Conservation (phyloP, 2,113 vertebrate genomes). For the Bufo gargarizans region DNA sequence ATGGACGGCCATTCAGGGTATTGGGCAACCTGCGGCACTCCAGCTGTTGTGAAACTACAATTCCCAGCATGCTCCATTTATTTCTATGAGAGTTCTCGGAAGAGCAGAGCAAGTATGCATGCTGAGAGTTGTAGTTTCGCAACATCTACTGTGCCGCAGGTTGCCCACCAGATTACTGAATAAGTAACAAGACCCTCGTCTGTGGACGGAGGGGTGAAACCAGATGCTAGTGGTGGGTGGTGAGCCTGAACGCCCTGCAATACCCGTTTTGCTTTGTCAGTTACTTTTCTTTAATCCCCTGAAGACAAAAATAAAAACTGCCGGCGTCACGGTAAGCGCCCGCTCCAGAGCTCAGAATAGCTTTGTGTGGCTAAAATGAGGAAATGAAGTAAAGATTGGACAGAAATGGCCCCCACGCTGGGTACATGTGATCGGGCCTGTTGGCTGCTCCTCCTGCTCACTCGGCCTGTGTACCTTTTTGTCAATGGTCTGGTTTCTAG, state of each 20-base stretch:
- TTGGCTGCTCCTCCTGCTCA: no score
- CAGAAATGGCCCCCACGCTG: background rate
- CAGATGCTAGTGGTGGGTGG: background rate
- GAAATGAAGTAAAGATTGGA: background rate
- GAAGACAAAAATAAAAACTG: conserved; percentile 41
- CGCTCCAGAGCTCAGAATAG: conserved; percentile 36
- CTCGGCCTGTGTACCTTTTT: background rate
- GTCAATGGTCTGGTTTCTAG: no score
- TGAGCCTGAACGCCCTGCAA: background rate
- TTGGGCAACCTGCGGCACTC: no score
- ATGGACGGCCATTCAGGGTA: no score
- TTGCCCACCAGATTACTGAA: no score
- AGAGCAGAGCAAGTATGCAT: no score
- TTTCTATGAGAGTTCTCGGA: no score
- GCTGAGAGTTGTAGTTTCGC: no score
- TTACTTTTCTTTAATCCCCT: conserved; percentile 17
- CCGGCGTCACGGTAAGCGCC: background rate
- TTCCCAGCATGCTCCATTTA: no score
- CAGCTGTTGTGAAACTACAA: no score
- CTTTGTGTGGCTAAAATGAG: conserved; percentile 11
- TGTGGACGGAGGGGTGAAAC: background rate
- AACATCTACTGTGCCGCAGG: no score
- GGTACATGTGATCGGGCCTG: background rate
- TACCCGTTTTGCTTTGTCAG: background rate
- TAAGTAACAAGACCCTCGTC: no score